Evolutionary conservation across 2,888 invertebrate genomes (phyloP).

Genomic region (Galeopsomyia nigrocyanea): DNA sequence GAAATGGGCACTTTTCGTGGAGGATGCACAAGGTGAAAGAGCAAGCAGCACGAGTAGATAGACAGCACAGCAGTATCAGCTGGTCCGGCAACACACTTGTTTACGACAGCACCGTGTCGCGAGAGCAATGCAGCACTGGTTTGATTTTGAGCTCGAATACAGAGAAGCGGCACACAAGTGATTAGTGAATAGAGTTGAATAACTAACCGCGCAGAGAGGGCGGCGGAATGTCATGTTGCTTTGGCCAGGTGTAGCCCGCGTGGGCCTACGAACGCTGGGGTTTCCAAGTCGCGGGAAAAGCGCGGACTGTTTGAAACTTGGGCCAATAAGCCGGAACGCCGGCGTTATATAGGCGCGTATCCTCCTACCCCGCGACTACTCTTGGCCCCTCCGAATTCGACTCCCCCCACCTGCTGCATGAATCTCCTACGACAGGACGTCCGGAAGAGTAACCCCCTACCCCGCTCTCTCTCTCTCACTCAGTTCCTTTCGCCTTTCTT

Average conservation of each 20-base stretch:
- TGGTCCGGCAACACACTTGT: slow-evolving; percentile 31
- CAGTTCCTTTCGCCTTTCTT: slow-evolving; percentile 43
- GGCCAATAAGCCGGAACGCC: slow-evolving; percentile 68
- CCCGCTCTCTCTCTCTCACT: neutral
- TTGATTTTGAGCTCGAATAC: too few species aligned
- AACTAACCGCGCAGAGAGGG: slow-evolving; percentile 67
- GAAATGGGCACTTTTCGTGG: too few species aligned
- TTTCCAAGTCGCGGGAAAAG: slow-evolving; percentile 64
- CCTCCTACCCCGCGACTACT: slow-evolving; percentile 56
- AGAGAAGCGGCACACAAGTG: too few species aligned
- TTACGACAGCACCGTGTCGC: slow-evolving; percentile 7
- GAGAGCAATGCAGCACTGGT: too few species aligned
- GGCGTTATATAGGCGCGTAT: slow-evolving; percentile 68
- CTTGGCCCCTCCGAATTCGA: slow-evolving; percentile 49
- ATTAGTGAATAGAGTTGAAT: too few species aligned
- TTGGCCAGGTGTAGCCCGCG: slow-evolving; percentile 49
- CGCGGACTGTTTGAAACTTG: slow-evolving; percentile 63
- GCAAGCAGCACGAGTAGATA: too few species aligned
- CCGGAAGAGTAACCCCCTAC: neutral
- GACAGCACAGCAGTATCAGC: too few species aligned
- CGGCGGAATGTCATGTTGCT: slow-evolving; percentile 66
- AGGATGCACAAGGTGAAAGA: too few species aligned
- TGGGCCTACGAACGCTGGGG: slow-evolving; percentile 64
- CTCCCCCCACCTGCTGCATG: slow-evolving; percentile 13
- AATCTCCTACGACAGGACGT: neutral